Conservation (phyloP, 2,113 vertebrate species). For the Atherinomorus stipes region DNA sequence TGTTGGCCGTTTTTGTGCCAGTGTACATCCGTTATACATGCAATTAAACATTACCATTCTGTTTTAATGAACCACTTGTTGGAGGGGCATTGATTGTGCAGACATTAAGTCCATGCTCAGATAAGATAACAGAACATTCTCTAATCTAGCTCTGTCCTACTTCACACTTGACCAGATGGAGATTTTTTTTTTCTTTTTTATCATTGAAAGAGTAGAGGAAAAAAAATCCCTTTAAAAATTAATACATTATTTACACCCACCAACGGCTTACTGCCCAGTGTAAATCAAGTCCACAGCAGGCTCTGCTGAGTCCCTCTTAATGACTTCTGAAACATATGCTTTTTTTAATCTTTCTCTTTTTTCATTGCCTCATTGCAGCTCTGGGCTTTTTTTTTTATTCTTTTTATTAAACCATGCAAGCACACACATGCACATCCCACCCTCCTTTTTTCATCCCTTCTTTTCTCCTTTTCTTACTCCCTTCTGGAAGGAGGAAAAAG, state of each 20-base stretch:
- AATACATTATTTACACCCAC: slow-evolving; percentile 83
- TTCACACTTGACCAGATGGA: slow-evolving; percentile 83
- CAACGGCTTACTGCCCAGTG: slow-evolving; percentile 65
- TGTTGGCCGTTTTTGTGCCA: slow-evolving; percentile 48
- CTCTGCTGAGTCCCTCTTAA: slow-evolving; percentile 78
- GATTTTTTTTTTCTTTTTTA: slow-evolving; percentile 79
- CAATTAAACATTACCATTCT: slow-evolving; percentile 80
- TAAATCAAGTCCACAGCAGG: slow-evolving; percentile 80
- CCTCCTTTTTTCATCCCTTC: background rate
- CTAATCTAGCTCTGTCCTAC: slow-evolving; percentile 82
- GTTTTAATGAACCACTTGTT: slow-evolving; percentile 84
- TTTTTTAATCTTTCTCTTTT: slow-evolving; percentile 65
- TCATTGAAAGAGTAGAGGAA: slow-evolving; percentile 65
- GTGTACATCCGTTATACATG: slow-evolving; percentile 64
- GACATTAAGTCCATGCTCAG: slow-evolving; percentile 79
- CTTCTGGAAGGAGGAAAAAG: slow-evolving; percentile 25
- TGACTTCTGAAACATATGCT: slow-evolving; percentile 81
- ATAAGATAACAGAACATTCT: slow-evolving; percentile 82
- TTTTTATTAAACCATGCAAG: slow-evolving; percentile 69
- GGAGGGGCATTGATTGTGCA: slow-evolving; percentile 76
- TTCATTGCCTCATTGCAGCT: slow-evolving; percentile 62
- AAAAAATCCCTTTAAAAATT: slow-evolving; percentile 83
- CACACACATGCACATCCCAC: slow-evolving; percentile 14
- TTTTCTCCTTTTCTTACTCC: background rate
- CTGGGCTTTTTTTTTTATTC: slow-evolving; percentile 32